A percentile compares a stretch with the other conserved stretches of the same genome.
phyloP scores from a whole-genome alignment of 1,140 invertebrate genomes.

The Eurosta solidaginis region DNA sequence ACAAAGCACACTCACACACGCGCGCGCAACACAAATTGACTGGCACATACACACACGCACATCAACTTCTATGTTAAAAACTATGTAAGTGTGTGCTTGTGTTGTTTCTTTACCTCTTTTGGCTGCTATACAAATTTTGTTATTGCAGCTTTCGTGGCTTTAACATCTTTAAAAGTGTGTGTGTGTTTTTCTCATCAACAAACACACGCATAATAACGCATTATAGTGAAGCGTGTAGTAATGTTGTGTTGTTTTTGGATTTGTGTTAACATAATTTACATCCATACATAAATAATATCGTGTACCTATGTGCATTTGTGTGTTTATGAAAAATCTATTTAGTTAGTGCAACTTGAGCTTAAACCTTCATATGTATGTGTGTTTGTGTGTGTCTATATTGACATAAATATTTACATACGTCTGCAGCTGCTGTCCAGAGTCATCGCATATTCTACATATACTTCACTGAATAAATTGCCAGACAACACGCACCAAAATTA shows the following conservation, averaged over 20 bases:
- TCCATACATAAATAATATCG: no score
- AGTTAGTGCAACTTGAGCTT: background rate
- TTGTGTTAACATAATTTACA: background rate
- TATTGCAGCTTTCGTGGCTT: slow-evolving; percentile 17
- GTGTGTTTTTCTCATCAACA: background rate
- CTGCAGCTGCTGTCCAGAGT: background rate
- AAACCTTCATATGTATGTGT: background rate
- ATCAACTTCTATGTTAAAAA: background rate
- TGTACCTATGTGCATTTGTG: background rate
- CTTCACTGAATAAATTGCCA: background rate
- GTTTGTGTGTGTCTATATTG: background rate
- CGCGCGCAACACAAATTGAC: no score
- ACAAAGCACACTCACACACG: no score
- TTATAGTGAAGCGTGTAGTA: no score
- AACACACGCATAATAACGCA: background rate
- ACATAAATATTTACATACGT: background rate
- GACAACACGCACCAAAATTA: background rate
- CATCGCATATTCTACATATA: background rate
- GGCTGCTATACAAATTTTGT: background rate
- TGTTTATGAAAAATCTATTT: background rate
- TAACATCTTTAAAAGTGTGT: background rate
- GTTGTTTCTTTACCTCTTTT: background rate
- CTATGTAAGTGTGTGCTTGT: background rate
- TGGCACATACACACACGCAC: background rate
- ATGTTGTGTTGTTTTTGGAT: background rate